phyloP scores from a whole-genome alignment of 2,797 vertebrate species.

The Sphenodon punctatus region DNA sequence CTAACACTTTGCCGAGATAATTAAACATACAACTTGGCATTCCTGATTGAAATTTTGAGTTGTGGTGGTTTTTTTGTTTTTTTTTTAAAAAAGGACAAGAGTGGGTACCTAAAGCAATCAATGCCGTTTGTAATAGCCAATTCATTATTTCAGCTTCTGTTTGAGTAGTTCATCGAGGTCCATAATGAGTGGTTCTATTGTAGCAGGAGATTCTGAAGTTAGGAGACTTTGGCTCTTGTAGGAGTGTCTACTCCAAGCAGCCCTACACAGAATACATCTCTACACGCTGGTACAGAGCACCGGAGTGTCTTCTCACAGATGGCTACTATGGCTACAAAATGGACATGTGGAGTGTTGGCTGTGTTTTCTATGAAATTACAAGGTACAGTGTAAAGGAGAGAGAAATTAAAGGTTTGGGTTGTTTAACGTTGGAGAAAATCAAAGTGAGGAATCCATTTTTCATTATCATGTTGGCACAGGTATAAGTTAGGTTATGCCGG shows the following conservation, averaged over 20 bases:
- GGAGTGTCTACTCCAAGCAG: conserved; percentile 84
- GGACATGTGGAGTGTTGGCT: conserved; percentile 88
- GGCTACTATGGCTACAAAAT: conserved; percentile 86
- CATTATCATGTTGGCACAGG: neutral
- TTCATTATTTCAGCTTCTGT: neutral
- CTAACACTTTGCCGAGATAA: too few species aligned
- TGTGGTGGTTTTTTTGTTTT: too few species aligned
- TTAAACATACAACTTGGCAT: neutral
- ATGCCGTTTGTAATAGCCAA: neutral
- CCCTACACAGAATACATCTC: conserved; percentile 90
- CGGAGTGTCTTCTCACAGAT: conserved; percentile 88
- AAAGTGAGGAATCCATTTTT: neutral
- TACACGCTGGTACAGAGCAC: conserved; percentile 87
- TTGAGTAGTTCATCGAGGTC: neutral
- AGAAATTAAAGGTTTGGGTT: neutral
- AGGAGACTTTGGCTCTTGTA: conserved; percentile 87
- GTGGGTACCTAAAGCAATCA: neutral
- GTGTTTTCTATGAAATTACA: conserved; percentile 90
- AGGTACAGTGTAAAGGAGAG: conserved; percentile 71
- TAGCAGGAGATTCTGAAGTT: conserved; percentile 87
- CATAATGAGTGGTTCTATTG: neutral
- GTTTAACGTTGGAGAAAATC: neutral
- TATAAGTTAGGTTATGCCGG: neutral
- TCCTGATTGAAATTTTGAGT: too few species aligned
- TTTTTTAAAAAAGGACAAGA: neutral